Percentiles rank a stretch among this genome's conserved stretches.
Evolutionary conservation across 1,140 invertebrate genomes (phyloP).

Genomic region (Bombus fervidus): DNA sequence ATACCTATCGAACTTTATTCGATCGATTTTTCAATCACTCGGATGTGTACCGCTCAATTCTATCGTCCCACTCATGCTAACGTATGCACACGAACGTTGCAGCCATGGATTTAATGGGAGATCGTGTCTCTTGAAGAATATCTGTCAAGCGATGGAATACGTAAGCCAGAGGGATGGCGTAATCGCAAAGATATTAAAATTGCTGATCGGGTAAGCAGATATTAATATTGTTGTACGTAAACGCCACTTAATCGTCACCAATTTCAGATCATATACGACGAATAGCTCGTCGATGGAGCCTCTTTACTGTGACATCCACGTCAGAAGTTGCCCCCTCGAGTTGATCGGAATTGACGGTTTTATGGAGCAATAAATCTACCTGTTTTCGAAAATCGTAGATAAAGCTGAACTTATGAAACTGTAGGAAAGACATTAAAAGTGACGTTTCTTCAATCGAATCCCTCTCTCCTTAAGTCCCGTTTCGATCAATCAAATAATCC

Average conservation of each 20-base stretch:
- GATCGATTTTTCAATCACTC: too few species aligned
- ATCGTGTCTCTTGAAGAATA: slow-evolving; percentile 83
- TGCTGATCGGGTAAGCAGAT: slow-evolving; percentile 71
- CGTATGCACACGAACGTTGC: slow-evolving; percentile 62
- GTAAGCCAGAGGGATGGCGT: slow-evolving; percentile 68
- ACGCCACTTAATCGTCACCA: slow-evolving; percentile 8
- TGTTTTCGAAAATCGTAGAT: neutral
- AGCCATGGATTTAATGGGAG: slow-evolving; percentile 84
- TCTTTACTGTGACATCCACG: slow-evolving; percentile 74
- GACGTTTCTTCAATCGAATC: neutral
- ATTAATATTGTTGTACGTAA: slow-evolving; percentile 21
- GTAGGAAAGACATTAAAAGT: neutral
- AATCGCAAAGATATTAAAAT: slow-evolving; percentile 76
- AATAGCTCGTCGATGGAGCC: slow-evolving; percentile 69
- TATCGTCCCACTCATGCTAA: neutral
- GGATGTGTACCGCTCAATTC: neutral
- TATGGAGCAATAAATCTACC: slow-evolving; percentile 16
- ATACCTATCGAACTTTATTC: too few species aligned
- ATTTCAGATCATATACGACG: slow-evolving; percentile 68
- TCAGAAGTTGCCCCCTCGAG: slow-evolving; percentile 76
- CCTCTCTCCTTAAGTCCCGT: neutral
- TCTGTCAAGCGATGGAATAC: slow-evolving; percentile 81
- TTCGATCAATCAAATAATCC: slow-evolving; percentile 12
- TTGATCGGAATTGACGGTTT: slow-evolving; percentile 76
- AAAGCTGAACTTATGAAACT: neutral